Evolutionary conservation across 2,888 invertebrate genomes (phyloP).

Genomic region (Nebria brevicollis): DNA sequence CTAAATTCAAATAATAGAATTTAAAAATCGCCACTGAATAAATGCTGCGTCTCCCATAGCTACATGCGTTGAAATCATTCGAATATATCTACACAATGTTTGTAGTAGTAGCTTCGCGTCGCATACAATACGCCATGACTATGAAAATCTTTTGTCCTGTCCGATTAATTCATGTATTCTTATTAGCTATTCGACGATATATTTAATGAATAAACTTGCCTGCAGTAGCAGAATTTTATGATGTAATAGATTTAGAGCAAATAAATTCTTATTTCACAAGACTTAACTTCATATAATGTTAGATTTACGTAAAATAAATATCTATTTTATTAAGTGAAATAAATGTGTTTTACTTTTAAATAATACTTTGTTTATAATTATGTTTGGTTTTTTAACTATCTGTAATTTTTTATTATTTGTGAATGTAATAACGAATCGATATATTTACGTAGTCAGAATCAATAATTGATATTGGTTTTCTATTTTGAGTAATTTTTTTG

Average conservation of each 20-base stretch:
- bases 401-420: not conserved
- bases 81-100: constrained; percentile 16
- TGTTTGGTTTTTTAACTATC: not conserved
- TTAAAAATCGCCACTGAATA: constrained; percentile 6
- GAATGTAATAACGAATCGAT: not conserved
- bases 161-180: constrained; percentile 34
- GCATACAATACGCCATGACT: constrained; percentile 34
- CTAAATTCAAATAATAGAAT: no score
- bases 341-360: not conserved
- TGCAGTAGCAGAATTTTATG: not conserved
- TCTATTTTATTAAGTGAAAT: not conserved
- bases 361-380: not conserved
- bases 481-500: not conserved
- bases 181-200: not conserved
- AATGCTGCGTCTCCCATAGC: constrained; percentile 25
- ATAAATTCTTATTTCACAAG: no score
- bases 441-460: not conserved
- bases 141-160: constrained; percentile 38
- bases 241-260: not conserved
- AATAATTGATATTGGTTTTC: not conserved
- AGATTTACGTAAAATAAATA: no score
- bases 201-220: not conserved
- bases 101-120: constrained; percentile 19
- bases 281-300: no score
- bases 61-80: constrained; percentile 45